These are phyloP conservation scores for Lagenorhynchus albirostris DNA, from an alignment of 2,113 vertebrate species.

Conservation along the genomic window DNA sequence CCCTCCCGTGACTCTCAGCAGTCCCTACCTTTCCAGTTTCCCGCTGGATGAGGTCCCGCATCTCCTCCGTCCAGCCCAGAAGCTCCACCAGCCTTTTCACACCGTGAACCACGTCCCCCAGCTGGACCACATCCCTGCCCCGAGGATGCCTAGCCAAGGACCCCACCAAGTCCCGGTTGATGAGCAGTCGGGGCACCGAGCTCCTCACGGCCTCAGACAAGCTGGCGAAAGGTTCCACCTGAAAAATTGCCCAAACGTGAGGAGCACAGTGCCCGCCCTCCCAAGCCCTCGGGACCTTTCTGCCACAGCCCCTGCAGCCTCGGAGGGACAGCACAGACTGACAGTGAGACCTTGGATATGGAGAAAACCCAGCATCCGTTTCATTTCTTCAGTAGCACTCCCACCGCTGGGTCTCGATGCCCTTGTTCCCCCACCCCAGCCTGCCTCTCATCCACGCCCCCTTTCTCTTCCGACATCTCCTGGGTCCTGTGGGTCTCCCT, in stretches of 20 bases:
- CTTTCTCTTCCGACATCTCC: background rate
- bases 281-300: background rate
- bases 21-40: constrained; percentile 79
- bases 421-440: background rate
- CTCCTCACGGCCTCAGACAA: constrained; percentile 84
- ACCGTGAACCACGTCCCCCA: constrained; percentile 89
- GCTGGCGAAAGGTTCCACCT: constrained; percentile 97
- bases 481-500: background rate
- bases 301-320: background rate
- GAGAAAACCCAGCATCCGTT: fast-evolving
- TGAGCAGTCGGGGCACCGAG: constrained; percentile 90
- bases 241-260: background rate
- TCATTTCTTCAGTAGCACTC: fast-evolving
- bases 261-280: background rate
- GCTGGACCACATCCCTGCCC: constrained; percentile 83
- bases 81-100: constrained; percentile 86
- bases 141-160: constrained; percentile 82
- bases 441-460: background rate
- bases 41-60: constrained; percentile 82
- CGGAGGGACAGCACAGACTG: background rate
- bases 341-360: fast-evolving
- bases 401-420: fast-evolving
- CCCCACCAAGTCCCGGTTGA: constrained; percentile 92
- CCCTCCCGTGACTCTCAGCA: background rate
- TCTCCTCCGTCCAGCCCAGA: constrained; percentile 88